A percentile compares a stretch with the other conserved stretches of the same genome.
Conservation (phyloP, 1,140 invertebrate species). For the Euura lappo region DNA sequence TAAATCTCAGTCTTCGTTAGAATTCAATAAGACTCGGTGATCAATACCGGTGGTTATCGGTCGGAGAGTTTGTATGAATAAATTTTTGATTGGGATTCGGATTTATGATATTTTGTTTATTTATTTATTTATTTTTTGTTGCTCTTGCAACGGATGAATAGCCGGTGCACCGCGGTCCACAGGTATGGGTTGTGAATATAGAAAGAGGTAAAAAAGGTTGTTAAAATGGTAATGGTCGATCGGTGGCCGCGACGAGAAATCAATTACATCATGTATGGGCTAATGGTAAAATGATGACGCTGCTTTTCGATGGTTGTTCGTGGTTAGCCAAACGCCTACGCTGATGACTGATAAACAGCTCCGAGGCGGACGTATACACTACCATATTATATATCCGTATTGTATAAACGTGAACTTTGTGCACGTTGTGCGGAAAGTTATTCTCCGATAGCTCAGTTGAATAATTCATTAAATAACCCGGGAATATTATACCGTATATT, state of each 20-base stretch:
- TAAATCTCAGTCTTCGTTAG: too few species aligned
- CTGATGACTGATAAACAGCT: not conserved
- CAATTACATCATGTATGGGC: not conserved
- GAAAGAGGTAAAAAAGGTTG: not conserved
- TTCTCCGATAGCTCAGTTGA: not conserved
- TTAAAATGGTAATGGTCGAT: not conserved
- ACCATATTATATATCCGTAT: too few species aligned
- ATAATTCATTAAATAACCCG: not conserved
- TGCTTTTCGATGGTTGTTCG: not conserved
- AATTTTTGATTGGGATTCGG: not conserved
- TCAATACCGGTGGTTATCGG: not conserved
- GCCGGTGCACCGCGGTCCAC: too few species aligned
- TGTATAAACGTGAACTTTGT: too few species aligned
- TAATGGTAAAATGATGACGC: conserved; percentile 5
- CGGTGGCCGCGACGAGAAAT: not conserved
- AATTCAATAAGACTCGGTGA: too few species aligned
- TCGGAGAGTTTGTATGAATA: not conserved
- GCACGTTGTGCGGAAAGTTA: not conserved
- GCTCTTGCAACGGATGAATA: too few species aligned
- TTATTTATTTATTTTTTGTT: too few species aligned
- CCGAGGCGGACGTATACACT: not conserved
- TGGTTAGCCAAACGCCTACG: not conserved
- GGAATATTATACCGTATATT: not conserved
- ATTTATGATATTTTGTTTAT: not conserved
- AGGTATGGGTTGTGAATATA: too few species aligned